Conservation (phyloP, 2,113 vertebrate genomes). For the Bufo bufo region DNA sequence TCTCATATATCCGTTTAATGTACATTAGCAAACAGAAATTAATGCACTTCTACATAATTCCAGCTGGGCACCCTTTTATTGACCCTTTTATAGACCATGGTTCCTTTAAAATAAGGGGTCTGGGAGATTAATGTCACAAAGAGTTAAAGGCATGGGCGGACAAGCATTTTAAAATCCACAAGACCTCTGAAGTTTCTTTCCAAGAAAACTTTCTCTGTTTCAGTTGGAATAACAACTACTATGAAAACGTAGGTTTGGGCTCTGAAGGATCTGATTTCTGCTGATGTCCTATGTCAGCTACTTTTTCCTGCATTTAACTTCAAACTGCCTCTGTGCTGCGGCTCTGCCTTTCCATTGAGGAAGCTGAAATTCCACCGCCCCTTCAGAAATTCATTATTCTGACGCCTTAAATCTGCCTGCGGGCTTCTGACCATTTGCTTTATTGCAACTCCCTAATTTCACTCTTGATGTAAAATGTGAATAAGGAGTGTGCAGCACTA, state of each 20-base stretch:
- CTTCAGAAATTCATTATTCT: conserved; percentile 48
- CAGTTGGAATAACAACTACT: conserved; percentile 56
- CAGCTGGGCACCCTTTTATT: background rate
- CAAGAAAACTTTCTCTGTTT: conserved; percentile 56
- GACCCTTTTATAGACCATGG: background rate
- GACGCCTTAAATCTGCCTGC: conserved; percentile 28
- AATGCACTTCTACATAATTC: background rate
- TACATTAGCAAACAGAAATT: background rate
- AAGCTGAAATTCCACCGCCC: conserved; percentile 39
- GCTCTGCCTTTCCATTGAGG: conserved; percentile 43
- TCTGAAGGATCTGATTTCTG: conserved; percentile 55
- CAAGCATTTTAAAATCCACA: conserved; percentile 44
- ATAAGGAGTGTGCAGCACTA: conserved; percentile 43
- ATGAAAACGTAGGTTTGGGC: conserved; percentile 54
- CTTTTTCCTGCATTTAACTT: conserved; percentile 53
- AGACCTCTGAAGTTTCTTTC: conserved; percentile 52
- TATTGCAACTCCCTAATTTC: background rate
- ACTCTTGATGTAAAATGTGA: conserved; percentile 18
- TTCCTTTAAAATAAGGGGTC: background rate
- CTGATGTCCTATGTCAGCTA: conserved; percentile 52
- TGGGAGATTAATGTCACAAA: background rate
- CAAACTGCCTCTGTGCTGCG: conserved; percentile 35
- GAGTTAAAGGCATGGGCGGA: conserved; percentile 42
- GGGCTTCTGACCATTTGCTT: conserved; percentile 37
- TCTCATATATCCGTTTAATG: background rate